These are phyloP conservation scores for Pediacus dermestoides DNA, from an alignment of 2,888 invertebrate species.

Conservation along the genomic window DNA sequence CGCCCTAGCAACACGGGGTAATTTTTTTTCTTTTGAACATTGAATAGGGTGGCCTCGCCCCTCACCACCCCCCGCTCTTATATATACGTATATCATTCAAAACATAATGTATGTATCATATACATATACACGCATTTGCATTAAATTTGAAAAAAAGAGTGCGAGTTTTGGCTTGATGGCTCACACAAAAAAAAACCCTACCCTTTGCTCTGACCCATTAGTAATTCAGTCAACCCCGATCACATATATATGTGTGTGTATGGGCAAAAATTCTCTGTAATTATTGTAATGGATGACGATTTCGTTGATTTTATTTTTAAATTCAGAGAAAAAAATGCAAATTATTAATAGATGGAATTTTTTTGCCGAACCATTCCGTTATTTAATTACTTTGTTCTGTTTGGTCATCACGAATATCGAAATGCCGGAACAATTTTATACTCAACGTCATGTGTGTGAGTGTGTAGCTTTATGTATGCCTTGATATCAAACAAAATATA, in stretches of 20 bases:
- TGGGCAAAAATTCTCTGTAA: constrained; percentile 44
- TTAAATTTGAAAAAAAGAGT: constrained; percentile 22
- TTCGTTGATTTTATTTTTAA: constrained; percentile 44
- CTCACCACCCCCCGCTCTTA: too few species aligned
- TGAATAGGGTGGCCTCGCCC: constrained; percentile 14
- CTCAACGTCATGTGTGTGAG: constrained; percentile 18
- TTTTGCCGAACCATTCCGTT: constrained; percentile 26
- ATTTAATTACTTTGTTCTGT: constrained; percentile 31
- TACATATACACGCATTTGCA: constrained; percentile 20
- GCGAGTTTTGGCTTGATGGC: constrained; percentile 36
- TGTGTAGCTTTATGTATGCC: constrained; percentile 14
- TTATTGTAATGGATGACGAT: constrained; percentile 47
- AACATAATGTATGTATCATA: constrained; percentile 24
- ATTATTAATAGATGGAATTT: constrained; percentile 39
- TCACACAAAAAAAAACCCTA: constrained; percentile 36
- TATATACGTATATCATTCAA: constrained; percentile 17
- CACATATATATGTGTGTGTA: too few species aligned
- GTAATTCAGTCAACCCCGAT: constrained; percentile 46
- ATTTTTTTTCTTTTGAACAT: constrained; percentile 20
- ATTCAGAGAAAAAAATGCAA: constrained; percentile 41
- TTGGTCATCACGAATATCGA: constrained; percentile 30
- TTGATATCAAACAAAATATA: constrained; percentile 27
- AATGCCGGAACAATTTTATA: constrained; percentile 30
- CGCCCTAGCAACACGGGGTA: constrained; percentile 14
- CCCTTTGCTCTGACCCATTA: constrained; percentile 42